These are phyloP conservation scores for Sebastes nivosus DNA, from an alignment of 2,797 vertebrate genomes.

Conservation along the genomic window DNA sequence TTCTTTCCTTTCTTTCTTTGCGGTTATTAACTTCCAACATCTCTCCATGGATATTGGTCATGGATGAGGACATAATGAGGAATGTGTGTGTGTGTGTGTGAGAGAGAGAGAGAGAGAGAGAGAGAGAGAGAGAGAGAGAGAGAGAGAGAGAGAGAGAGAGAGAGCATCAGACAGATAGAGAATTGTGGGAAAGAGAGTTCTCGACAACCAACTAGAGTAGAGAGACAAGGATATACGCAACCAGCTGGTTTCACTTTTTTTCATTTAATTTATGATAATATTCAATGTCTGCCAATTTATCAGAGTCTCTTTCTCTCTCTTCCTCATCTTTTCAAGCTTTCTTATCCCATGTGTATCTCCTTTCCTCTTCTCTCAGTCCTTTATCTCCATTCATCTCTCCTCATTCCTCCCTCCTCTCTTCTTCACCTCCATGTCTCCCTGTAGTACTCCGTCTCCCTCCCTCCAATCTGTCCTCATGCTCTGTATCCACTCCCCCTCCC, in stretches of 20 bases:
- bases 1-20: neutral
- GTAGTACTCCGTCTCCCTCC: constrained; percentile 26
- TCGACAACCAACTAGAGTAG: neutral
- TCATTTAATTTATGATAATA: constrained; percentile 27
- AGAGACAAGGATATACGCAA: constrained; percentile 12
- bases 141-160: neutral
- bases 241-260: constrained; percentile 3
- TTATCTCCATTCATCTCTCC: constrained; percentile 21
- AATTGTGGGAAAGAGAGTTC: neutral
- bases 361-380: neutral
- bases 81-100: neutral
- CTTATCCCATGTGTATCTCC: neutral
- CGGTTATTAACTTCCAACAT: neutral
- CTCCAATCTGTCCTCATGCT: constrained; percentile 23
- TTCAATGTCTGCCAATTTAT: constrained; percentile 17
- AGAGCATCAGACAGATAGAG: neutral
- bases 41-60: constrained; percentile 11
- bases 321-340: neutral
- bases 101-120: neutral
- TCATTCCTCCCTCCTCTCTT: neutral
- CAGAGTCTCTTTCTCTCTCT: neutral
- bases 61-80: constrained; percentile 16
- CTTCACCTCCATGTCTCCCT: constrained; percentile 22
- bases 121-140: neutral
- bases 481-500: constrained; percentile 11